A percentile compares a stretch with the other conserved stretches of the same genome.
phyloP scores from a whole-genome alignment of 2,888 invertebrate species.

The Maniola hyperantus region DNA sequence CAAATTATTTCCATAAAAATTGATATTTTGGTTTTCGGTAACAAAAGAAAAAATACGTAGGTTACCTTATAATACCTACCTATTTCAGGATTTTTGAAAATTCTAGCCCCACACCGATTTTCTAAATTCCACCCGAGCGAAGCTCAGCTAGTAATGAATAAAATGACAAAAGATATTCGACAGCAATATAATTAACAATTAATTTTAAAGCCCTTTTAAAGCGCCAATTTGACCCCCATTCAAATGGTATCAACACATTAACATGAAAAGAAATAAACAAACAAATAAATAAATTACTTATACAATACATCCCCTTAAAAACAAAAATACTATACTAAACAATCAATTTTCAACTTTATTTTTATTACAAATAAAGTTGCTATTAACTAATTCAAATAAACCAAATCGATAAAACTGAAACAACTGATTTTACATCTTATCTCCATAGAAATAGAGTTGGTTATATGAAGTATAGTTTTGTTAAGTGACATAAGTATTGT shows the following conservation, averaged over 20 bases:
- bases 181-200: constrained; percentile 1
- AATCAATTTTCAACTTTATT: background rate
- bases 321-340: background rate
- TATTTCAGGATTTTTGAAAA: too few relatives aligned
- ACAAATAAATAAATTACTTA: constrained; percentile 33
- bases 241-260: constrained; percentile 29
- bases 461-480: background rate
- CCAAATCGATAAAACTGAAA: background rate
- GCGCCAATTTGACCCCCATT: constrained; percentile 12
- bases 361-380: background rate
- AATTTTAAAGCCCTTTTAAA: background rate
- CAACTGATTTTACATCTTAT: constrained; percentile 1
- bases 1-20: too few relatives aligned
- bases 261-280: constrained; percentile 36
- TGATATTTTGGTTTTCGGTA: too few relatives aligned
- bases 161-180: too few relatives aligned
- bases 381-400: constrained; percentile 1
- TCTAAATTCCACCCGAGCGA: too few relatives aligned
- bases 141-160: too few relatives aligned
- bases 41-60: too few relatives aligned
- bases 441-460: background rate
- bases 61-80: too few relatives aligned
- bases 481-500: constrained; percentile 32
- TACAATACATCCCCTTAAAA: constrained; percentile 14
- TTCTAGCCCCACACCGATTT: too few relatives aligned